Base-by-base conservation (phyloP, 2,113 vertebrate genomes). In the Stigmatopora argus region DNA sequence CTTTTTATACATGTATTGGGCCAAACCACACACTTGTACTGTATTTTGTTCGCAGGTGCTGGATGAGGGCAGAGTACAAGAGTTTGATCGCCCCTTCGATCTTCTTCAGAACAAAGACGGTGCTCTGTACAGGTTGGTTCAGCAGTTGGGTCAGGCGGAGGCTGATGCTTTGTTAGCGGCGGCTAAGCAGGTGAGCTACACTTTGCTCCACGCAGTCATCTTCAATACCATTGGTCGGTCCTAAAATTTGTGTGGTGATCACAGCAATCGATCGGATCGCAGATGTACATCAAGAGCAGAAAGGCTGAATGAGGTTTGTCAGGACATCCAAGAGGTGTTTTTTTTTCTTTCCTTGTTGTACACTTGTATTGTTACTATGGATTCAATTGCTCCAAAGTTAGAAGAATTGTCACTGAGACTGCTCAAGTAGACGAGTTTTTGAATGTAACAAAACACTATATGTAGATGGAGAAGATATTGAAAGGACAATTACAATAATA, bases 81-180 rank as follows among this genome's bases (percentile, higher is more conserved):
- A 83, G 47, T 70, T 76, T 0, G 83, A 81, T 66, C 1, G 17
- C 4, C 82, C 85, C 44, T 69, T 59, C 14, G 38, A 41, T 0
- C 80, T 87, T 44, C 80, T 87, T 3, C 81, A 85, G 15, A 78
- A 84, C 72, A 72, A 62, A 51, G 74, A 81, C 0, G 70, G 81
- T 0, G 69, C 71, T 23, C 31, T 87, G 26, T 75, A 81, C 75
- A 87, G 75, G 34, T 44, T 83, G 78, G 82, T 80, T 26, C 82
- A 85, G 2, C 82, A 85, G 77, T 63, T 45, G 61, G 82, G 83
- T 1, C 49, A 18, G 1, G 13, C 67, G 0, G 82, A 84, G 68
- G 83, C 80, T 3, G 71, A 66, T 0, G 78, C 74, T 3, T 70
- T 87, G 51, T 35, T 80, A 38, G 56, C 73, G 58, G 21, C 66